A percentile compares a stretch with the other conserved stretches of the same genome.
These are phyloP conservation scores for Hystrix brachyura DNA, from an alignment of 2,113 vertebrate species.

Conservation along the genomic window DNA sequence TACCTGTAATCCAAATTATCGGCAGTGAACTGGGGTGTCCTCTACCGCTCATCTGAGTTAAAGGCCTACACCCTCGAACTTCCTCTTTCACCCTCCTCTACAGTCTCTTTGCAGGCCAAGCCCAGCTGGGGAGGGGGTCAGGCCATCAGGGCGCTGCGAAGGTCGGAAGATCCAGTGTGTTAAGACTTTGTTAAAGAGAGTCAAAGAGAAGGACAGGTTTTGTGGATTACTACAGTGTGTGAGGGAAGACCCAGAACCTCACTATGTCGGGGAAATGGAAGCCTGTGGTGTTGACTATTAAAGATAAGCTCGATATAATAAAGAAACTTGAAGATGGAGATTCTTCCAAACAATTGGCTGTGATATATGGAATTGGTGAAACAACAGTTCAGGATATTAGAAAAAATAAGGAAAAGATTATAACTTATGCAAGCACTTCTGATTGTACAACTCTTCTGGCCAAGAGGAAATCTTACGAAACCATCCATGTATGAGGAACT, in stretches of 20 bases:
- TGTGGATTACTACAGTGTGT: not conserved
- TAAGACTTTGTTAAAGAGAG: not conserved
- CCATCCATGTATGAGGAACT: conserved; percentile 83
- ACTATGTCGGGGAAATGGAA: conserved; percentile 82
- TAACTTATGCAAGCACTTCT: conserved; percentile 79
- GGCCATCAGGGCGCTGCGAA: not conserved
- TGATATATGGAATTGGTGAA: conserved; percentile 81
- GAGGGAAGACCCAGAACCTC: not conserved
- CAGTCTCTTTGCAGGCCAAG: not conserved
- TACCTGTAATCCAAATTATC: conserved; percentile 57
- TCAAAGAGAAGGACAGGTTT: not conserved
- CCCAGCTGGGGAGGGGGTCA: not conserved
- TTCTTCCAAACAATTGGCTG: conserved; percentile 80
- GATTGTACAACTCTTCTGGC: conserved; percentile 81
- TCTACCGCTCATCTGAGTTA: conserved; percentile 5
- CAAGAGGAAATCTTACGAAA: conserved; percentile 81
- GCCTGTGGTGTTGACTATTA: conserved; percentile 83
- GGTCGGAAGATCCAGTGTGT: not conserved
- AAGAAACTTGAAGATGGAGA: conserved; percentile 82
- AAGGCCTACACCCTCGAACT: conserved; percentile 50
- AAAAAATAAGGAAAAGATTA: conserved; percentile 82
- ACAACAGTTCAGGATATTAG: conserved; percentile 81
- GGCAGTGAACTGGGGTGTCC: conserved; percentile 53
- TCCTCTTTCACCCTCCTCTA: not conserved
- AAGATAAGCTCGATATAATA: conserved; percentile 83